These are phyloP conservation scores for Harpegnathos saltator DNA, from an alignment of 1,140 invertebrate species.

Conservation along the genomic window DNA sequence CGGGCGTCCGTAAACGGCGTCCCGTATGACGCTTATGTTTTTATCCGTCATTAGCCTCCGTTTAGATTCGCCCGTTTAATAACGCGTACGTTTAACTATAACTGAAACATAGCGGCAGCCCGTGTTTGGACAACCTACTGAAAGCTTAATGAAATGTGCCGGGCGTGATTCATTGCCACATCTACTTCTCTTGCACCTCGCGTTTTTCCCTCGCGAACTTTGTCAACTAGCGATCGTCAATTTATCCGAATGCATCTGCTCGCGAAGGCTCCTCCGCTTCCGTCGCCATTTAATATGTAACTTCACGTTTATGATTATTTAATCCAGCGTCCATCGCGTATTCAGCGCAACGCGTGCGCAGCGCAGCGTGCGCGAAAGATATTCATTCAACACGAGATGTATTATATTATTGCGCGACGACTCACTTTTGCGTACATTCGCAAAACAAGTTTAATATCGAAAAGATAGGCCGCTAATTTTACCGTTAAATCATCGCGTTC, in stretches of 20 bases:
- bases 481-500: conserved; percentile 22
- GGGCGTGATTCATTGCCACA: no score
- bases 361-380: conserved; percentile 5
- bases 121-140: no score
- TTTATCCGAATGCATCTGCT: neutral
- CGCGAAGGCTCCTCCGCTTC: neutral
- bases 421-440: neutral
- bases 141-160: no score
- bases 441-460: conserved; percentile 26
- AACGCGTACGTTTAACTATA: neutral
- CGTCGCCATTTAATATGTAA: conserved; percentile 27
- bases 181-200: no score
- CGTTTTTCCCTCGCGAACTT: neutral
- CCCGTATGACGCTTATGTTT: neutral
- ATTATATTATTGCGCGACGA: conserved; percentile 21
- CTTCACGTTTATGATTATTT: neutral
- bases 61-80: neutral
- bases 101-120: no score
- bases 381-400: conserved; percentile 16
- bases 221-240: neutral
- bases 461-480: conserved; percentile 28
- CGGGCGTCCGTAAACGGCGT: neutral
- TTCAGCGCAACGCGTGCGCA: conserved; percentile 1
- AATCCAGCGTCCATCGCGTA: neutral
- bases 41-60: neutral